Evolutionary conservation across 2,113 vertebrate species (phyloP).

Genomic region (Thamnaconus septentrionalis): DNA sequence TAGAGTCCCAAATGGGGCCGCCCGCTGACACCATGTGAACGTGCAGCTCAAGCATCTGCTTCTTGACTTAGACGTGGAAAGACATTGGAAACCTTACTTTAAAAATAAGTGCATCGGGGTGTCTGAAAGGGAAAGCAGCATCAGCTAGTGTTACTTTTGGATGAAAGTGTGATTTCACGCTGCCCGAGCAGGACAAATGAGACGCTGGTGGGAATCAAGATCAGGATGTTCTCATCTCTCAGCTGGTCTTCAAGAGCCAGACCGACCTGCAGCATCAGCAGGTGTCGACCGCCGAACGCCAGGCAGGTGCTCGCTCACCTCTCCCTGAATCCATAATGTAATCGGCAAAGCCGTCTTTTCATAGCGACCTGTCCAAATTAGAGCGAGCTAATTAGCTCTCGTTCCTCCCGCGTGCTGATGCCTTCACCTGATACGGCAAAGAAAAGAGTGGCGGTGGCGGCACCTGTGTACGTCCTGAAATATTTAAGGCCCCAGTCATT

Average conservation of each 20-base stretch:
- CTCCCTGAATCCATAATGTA: slow-evolving; percentile 9
- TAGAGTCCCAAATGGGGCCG: slow-evolving; percentile 31
- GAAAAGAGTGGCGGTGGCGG: slow-evolving; percentile 40
- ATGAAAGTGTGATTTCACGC: neutral
- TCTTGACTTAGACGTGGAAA: neutral
- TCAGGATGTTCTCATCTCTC: slow-evolving; percentile 17
- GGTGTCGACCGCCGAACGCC: slow-evolving; percentile 1
- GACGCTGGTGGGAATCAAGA: slow-evolving; percentile 37
- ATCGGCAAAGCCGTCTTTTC: slow-evolving; percentile 41
- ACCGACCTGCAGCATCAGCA: neutral
- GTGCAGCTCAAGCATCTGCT: slow-evolving; percentile 24
- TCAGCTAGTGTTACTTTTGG: slow-evolving; percentile 19
- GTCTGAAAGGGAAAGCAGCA: slow-evolving; percentile 22
- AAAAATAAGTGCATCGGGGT: neutral
- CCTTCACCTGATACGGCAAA: slow-evolving; percentile 58
- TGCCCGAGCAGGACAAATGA: slow-evolving; percentile 13
- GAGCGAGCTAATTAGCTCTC: slow-evolving; percentile 65
- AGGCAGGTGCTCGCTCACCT: slow-evolving; percentile 13
- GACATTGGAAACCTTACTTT: neutral
- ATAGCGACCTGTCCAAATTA: slow-evolving; percentile 41
- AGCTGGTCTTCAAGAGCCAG: neutral
- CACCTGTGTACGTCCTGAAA: slow-evolving; percentile 63
- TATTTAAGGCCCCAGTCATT: slow-evolving; percentile 65
- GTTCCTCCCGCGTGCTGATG: slow-evolving; percentile 45
- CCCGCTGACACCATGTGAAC: slow-evolving; percentile 3